A percentile compares a stretch with the other conserved stretches of the same genome.
These are phyloP conservation scores for Coelogynopora nodosa DNA, from an alignment of 2,888 invertebrate species.

Conservation along the genomic window DNA sequence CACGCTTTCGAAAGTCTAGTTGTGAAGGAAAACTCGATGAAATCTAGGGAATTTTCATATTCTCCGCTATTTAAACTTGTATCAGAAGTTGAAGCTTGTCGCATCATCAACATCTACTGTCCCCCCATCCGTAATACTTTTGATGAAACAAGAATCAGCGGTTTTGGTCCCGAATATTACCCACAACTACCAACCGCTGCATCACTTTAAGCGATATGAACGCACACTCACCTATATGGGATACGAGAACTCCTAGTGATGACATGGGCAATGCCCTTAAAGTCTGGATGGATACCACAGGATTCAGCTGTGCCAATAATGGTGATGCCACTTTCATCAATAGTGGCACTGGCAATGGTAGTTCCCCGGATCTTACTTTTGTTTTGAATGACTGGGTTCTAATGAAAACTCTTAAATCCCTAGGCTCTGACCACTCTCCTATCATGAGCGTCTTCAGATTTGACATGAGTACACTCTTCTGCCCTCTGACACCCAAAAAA, in stretches of 20 bases:
- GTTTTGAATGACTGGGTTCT: background rate
- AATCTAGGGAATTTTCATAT: too few relatives aligned
- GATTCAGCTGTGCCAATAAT: background rate
- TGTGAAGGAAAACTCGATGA: too few relatives aligned
- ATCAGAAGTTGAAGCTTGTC: too few relatives aligned
- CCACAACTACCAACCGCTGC: slow-evolving; percentile 21
- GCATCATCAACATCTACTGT: too few relatives aligned
- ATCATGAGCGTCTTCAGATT: slow-evolving; percentile 1
- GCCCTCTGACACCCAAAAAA: background rate
- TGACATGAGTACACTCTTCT: background rate
- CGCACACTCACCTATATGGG: slow-evolving; percentile 10
- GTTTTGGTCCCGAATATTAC: too few relatives aligned
- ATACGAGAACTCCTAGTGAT: background rate
- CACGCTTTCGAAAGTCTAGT: too few relatives aligned
- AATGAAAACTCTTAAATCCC: background rate
- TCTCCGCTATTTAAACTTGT: too few relatives aligned
- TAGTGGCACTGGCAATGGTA: background rate
- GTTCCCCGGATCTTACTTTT: background rate
- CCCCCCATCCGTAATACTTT: too few relatives aligned
- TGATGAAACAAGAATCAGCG: too few relatives aligned
- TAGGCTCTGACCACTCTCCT: slow-evolving; percentile 10
- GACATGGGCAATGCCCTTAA: background rate
- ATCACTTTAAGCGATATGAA: background rate
- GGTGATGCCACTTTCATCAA: background rate
- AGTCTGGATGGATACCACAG: background rate